These are phyloP conservation scores for Brachystomella parvula DNA, from an alignment of 1,140 invertebrate genomes.

Conservation along the genomic window DNA sequence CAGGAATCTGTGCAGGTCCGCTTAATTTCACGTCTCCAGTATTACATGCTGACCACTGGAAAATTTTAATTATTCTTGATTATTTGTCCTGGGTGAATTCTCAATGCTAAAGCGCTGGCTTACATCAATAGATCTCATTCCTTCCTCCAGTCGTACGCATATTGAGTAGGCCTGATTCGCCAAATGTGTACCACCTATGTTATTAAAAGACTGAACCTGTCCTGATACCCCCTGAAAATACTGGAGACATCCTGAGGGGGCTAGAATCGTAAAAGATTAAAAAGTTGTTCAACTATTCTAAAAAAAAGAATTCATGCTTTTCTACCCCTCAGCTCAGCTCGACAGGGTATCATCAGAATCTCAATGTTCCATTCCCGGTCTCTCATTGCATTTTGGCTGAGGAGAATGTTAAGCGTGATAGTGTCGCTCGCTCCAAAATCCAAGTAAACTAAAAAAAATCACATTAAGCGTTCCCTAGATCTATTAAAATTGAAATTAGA, in stretches of 20 bases:
- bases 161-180: constrained; percentile 31
- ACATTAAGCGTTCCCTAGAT: neutral
- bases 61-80: neutral
- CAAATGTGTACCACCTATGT: constrained; percentile 27
- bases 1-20: neutral
- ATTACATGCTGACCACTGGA: constrained; percentile 32
- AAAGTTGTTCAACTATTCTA: neutral
- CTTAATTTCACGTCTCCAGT: constrained; percentile 16
- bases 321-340: constrained; percentile 25
- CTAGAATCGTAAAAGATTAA: constrained; percentile 18
- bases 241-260: constrained; percentile 38
- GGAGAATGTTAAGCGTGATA: constrained; percentile 28
- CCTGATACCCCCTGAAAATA: constrained; percentile 37
- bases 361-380: constrained; percentile 37
- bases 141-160: constrained; percentile 36
- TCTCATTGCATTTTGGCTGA: constrained; percentile 21
- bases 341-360: constrained; percentile 31
- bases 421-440: constrained; percentile 35
- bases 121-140: constrained; percentile 37
- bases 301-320: neutral
- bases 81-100: neutral
- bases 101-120: neutral
- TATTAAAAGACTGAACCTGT: constrained; percentile 33
- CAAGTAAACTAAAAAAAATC: constrained; percentile 27
- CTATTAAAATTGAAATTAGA: neutral